A percentile compares a stretch with the other conserved stretches of the same genome.
Conservation (phyloP, 2,888 invertebrate genomes). For the Caenorhabditis sp. region DNA sequence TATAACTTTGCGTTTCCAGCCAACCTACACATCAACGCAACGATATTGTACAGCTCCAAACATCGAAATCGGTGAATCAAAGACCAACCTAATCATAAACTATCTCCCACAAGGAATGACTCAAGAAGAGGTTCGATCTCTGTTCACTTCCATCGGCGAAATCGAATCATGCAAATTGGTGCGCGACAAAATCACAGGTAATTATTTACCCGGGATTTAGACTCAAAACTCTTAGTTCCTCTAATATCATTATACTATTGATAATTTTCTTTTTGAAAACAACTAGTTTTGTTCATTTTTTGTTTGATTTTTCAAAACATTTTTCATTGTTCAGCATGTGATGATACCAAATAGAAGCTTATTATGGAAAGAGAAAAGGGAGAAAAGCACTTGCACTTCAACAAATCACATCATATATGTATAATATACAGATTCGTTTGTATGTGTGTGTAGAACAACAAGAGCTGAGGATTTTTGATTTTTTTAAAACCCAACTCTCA, state of each 20-base stretch:
- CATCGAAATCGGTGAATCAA: constrained; percentile 53
- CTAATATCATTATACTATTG: neutral
- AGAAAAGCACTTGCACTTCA: neutral
- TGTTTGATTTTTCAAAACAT: neutral
- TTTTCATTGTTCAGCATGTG: neutral
- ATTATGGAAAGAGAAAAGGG: neutral
- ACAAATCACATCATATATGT: too few species aligned
- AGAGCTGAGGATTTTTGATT: too few species aligned
- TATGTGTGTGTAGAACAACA: too few species aligned
- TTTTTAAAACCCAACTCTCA: too few species aligned
- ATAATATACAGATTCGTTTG: too few species aligned
- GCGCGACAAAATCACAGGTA: constrained; percentile 94
- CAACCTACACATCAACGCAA: constrained; percentile 44
- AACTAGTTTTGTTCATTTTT: neutral
- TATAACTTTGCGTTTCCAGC: constrained; percentile 14
- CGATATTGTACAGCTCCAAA: constrained; percentile 54
- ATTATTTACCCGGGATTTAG: neutral
- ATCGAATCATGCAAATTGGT: constrained; percentile 99
- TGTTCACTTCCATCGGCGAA: constrained; percentile 97
- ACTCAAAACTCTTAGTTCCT: neutral
- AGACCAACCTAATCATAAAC: constrained; percentile 98
- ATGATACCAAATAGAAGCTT: neutral
- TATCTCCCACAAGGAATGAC: constrained; percentile 85
- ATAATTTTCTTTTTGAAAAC: neutral
- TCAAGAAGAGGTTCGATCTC: constrained; percentile 80